Base-by-base conservation (phyloP, 2,888 invertebrate species). In the Scaptomyza caliginosa region DNA sequence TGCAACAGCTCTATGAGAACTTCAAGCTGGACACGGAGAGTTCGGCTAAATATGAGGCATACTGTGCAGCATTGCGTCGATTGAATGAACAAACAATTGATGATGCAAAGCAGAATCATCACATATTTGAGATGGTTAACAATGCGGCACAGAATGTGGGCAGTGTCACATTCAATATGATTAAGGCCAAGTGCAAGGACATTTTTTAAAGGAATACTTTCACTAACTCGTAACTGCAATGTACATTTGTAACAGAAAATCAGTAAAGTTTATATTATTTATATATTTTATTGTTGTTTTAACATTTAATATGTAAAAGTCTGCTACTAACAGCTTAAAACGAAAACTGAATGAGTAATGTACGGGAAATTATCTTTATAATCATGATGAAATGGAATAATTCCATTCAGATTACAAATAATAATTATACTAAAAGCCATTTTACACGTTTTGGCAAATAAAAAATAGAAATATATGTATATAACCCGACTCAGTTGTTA, bases 131-230 rank as follows among this genome's bases (percentile, higher is more conserved):
- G 52, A 65, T 89, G 76, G 57, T 90, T 13, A 76, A 54, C 45
- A 89, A 87, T 66, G 90, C 90, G 1, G 76, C 89, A 6, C 86
- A 80, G 34, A 89, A 89, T 68, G 86, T 89, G 21, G 89, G 90
- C 67, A 85, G 82, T 17, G 83, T 88, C n/a, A 86, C 89, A 5
- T 78, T 89, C 39, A 86, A 84, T 24, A 83, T 89, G 88, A 89
- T 89, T 19, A 83, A 79, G 52, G 58, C 76, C 43, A 89, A 89
- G 58, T 89, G 89, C 62, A 66, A 67, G 38, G 81, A 86, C 6
- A 16, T 84, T n/a, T 84, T 4, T 26, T 66, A 5, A 78, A 50
- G 4, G 11, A 8, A 16, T 30, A 13, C n/a, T n/a, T n/a, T n/a
- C n/a, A n/a, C n/a, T n/a, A n/a, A n/a, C n/a, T n/a, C n/a, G n/a